These are phyloP conservation scores for Ophioninae sp. DNA, from an alignment of 2,888 invertebrate genomes.

Conservation along the genomic window DNA sequence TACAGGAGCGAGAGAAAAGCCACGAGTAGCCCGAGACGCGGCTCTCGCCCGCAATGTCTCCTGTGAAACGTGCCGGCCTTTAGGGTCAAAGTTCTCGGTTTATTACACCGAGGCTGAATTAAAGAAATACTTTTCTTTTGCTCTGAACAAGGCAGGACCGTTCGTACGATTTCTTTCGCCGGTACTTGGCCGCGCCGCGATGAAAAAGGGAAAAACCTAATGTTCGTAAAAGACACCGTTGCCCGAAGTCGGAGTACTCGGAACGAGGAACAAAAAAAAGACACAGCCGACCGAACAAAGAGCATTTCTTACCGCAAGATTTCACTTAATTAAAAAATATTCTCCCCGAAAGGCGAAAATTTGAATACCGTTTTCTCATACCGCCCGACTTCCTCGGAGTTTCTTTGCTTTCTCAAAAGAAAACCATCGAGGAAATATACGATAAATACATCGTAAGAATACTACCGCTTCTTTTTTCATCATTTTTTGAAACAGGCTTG, in stretches of 20 bases:
- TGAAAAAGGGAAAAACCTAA: background rate
- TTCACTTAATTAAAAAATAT: background rate
- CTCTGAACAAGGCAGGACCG: background rate
- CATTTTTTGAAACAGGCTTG: no score
- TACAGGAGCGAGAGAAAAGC: slow-evolving; percentile 28
- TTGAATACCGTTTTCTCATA: background rate
- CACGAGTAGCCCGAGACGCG: slow-evolving; percentile 30
- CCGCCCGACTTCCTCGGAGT: background rate
- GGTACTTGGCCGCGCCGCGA: background rate
- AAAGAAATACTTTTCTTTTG: slow-evolving; percentile 6
- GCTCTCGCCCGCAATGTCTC: slow-evolving; percentile 20
- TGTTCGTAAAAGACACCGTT: background rate
- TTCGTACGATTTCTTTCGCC: background rate
- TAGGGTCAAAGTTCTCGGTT: slow-evolving; percentile 32
- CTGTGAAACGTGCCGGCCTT: slow-evolving; percentile 1
- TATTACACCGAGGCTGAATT: slow-evolving; percentile 21
- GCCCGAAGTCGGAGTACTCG: background rate
- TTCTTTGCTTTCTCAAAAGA: background rate
- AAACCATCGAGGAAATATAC: no score
- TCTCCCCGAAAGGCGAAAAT: background rate
- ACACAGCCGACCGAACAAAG: background rate
- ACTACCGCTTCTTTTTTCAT: no score
- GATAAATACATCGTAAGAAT: no score
- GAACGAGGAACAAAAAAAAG: background rate
- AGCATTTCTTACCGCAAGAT: background rate